Conservation (phyloP, 2,113 vertebrate species). For the Ammodytes dubius region DNA sequence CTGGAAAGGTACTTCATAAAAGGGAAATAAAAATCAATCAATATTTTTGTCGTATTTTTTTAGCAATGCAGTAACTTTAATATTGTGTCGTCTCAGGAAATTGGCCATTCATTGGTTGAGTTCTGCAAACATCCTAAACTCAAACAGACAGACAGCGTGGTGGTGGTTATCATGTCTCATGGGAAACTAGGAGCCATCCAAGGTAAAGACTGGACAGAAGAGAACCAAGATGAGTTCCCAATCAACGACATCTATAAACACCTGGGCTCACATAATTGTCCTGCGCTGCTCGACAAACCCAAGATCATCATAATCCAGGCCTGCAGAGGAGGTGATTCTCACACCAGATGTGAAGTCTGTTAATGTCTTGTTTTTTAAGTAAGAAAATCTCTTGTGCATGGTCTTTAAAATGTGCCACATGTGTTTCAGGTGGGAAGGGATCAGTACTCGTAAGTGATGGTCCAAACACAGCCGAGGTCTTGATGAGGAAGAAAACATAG, state of each 20-base stretch:
- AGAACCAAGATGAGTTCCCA: conserved; percentile 74
- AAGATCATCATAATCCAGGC: conserved; percentile 92
- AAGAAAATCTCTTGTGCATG: neutral
- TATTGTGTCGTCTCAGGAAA: conserved; percentile 79
- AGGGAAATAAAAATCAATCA: neutral
- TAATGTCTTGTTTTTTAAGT: neutral
- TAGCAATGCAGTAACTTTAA: neutral
- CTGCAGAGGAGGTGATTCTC: conserved; percentile 87
- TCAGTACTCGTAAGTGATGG: conserved; percentile 35
- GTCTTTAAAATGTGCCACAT: conserved; percentile 1
- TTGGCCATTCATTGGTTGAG: conserved; percentile 64
- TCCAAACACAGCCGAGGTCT: neutral
- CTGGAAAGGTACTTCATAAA: conserved; percentile 77
- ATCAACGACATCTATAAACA: conserved; percentile 80
- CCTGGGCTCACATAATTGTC: conserved; percentile 83
- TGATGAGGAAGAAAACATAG: neutral
- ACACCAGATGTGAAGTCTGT: neutral
- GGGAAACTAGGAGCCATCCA: conserved; percentile 81
- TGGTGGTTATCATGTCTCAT: conserved; percentile 92
- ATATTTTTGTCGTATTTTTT: neutral
- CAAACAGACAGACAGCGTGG: conserved; percentile 86
- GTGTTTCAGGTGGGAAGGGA: conserved; percentile 61
- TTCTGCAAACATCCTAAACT: conserved; percentile 85
- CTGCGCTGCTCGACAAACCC: conserved; percentile 85
- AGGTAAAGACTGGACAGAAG: conserved; percentile 69